Evolutionary conservation across 2,113 vertebrate genomes (phyloP).

Genomic region (Peromyscus maniculatus): DNA sequence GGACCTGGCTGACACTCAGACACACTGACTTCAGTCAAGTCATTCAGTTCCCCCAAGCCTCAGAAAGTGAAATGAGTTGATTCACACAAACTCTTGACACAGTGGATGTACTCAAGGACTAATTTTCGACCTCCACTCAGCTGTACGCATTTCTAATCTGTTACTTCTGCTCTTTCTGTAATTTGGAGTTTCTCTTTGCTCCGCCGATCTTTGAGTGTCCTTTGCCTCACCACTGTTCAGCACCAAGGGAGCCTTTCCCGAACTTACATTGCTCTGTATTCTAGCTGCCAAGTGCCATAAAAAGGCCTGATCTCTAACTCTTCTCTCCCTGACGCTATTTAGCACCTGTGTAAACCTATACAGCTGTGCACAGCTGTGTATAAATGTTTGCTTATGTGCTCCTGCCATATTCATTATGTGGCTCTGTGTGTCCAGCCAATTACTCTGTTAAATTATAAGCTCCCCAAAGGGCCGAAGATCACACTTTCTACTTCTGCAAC

Average conservation of each 20-base stretch:
- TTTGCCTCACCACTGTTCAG: neutral
- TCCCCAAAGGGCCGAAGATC: neutral
- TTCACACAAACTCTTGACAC: neutral
- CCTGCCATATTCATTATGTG: slow-evolving; percentile 65
- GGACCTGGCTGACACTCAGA: neutral
- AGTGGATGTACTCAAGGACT: neutral
- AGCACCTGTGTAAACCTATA: slow-evolving; percentile 78
- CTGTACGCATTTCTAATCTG: neutral
- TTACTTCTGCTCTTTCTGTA: neutral
- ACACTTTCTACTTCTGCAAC: slow-evolving; percentile 29
- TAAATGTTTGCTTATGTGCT: slow-evolving; percentile 68
- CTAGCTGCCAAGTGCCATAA: neutral
- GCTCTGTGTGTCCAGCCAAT: slow-evolving; percentile 34
- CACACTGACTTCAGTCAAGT: neutral
- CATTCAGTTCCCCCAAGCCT: neutral
- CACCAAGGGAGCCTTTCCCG: neutral
- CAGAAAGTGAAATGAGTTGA: neutral
- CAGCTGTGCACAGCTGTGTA: slow-evolving; percentile 70
- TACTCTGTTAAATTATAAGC: slow-evolving; percentile 50
- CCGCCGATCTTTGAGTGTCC: neutral
- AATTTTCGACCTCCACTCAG: neutral
- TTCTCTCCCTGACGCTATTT: slow-evolving; percentile 42
- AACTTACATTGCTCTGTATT: slow-evolving; percentile 17
- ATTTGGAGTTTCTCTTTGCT: slow-evolving; percentile 22
- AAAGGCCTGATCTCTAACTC: neutral